Evolutionary conservation across 2,797 vertebrate genomes (phyloP).

Genomic region (Poecilia gillii): DNA sequence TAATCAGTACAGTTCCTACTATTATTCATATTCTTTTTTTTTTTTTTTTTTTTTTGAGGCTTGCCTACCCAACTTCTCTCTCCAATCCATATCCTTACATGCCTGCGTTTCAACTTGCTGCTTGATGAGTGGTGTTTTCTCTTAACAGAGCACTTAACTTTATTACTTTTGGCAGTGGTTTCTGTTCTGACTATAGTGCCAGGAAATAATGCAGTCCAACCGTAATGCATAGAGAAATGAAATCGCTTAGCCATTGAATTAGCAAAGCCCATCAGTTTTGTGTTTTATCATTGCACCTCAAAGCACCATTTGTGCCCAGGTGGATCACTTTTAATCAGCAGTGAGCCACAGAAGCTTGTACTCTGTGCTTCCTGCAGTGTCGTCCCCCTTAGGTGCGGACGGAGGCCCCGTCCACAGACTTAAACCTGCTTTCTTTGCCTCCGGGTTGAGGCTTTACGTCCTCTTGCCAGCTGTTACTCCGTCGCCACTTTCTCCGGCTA

Average conservation of each 20-base stretch:
- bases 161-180: slow-evolving; percentile 67
- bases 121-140: slow-evolving; percentile 47
- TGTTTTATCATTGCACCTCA: slow-evolving; percentile 72
- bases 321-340: slow-evolving; percentile 71
- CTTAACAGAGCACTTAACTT: slow-evolving; percentile 72
- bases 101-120: slow-evolving; percentile 16
- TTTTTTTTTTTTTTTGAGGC: background rate
- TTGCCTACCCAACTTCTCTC: background rate
- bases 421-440: slow-evolving; percentile 50
- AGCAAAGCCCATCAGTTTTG: slow-evolving; percentile 62
- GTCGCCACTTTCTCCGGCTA: background rate
- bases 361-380: slow-evolving; percentile 25
- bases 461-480: slow-evolving; percentile 53
- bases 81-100: slow-evolving; percentile 5
- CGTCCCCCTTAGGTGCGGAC: slow-evolving; percentile 61
- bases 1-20: slow-evolving; percentile 11
- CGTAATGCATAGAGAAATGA: slow-evolving; percentile 60
- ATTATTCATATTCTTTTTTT: background rate
- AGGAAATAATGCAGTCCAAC: slow-evolving; percentile 65
- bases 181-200: slow-evolving; percentile 42
- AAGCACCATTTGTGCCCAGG: slow-evolving; percentile 66
- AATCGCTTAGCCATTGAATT: slow-evolving; percentile 69
- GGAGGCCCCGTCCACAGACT: slow-evolving; percentile 19
- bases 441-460: slow-evolving; percentile 40
- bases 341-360: slow-evolving; percentile 68